Evolutionary conservation across 2,113 vertebrate species (phyloP), one percentile per base, ranked within the genome.

Genomic region (Carassius carassius): DNA sequence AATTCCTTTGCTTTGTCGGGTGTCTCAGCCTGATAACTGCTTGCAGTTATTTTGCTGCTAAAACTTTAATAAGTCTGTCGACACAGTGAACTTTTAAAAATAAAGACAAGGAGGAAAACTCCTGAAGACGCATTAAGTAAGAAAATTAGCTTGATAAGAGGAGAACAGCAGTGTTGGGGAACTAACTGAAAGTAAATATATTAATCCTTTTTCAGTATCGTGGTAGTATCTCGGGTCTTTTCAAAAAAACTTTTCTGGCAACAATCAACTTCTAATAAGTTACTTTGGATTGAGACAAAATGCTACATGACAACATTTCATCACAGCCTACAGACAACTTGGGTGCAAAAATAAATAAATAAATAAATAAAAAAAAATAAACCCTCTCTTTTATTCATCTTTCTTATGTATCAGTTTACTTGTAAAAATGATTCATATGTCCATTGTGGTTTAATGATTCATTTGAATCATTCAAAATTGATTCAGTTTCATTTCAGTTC

Each of bases 1-100:
- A 44, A 65, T 51, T 81, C 63, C 17, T 25, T 80, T 44, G 6
- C 60, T 47, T 49, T 65, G 37, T 80, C 14, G 49, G 23, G 74
- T 56, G 74, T 77, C 29, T 56, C 74, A 54, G 49, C 25, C 49
- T 29, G 49, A 56, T 77, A 77, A 77, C 25, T 73, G 70, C n/a
- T 23, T 65, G 60, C 14, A 19, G 60, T 80, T 65, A 7, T 17
- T 76, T 56, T 54, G 16, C 23, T 77, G 74, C 49, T 77, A 29
- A 77, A 77, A 56, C 23, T 56, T 77, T 32, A 73, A 73, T 47
- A 73, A 23, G 70, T 73, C 21, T 73, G 41, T 73, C 21, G 11
- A 73, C 37, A 47, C 0, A 73, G n/a, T 73, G 41, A 47, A 47
- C 70, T 73, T 73, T 73, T 47, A 23, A 73, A 73, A 73, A 73